Conservation (phyloP, 35 echinoderm and acorn worm species). For the Ophiothrix spiculata region DNA sequence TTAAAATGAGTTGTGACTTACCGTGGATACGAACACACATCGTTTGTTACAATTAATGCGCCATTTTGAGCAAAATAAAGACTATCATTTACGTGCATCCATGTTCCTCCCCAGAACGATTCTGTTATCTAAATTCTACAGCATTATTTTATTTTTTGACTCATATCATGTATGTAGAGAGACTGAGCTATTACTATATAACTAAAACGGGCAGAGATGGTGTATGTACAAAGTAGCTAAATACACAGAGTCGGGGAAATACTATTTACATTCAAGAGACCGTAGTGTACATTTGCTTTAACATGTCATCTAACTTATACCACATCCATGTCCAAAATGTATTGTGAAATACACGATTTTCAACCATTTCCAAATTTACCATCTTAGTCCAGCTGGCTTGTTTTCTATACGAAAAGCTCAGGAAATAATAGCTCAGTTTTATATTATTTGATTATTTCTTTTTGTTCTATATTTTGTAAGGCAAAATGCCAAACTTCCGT, state of each 20-base stretch:
- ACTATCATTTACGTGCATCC: slow-evolving; percentile 7
- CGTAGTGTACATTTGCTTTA: neutral
- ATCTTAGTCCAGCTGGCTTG: neutral
- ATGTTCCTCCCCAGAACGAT: neutral
- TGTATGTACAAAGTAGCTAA: slow-evolving; percentile 13
- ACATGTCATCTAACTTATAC: too few relatives aligned
- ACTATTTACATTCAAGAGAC: neutral
- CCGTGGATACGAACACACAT: too few relatives aligned
- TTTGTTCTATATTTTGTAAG: too few relatives aligned
- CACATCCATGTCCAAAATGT: neutral
- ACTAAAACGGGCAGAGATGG: neutral
- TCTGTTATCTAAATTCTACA: too few relatives aligned
- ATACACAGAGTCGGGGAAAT: neutral
- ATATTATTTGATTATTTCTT: too few relatives aligned
- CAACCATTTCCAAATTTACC: slow-evolving; percentile 5
- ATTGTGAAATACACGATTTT: slow-evolving; percentile 9
- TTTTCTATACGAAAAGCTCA: too few relatives aligned
- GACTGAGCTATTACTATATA: too few relatives aligned
- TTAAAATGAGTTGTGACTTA: too few relatives aligned
- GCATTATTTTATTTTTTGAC: slow-evolving; percentile 8
- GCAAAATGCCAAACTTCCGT: too few relatives aligned
- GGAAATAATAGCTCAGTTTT: too few relatives aligned
- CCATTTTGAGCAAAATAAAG: too few relatives aligned
- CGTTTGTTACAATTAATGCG: too few relatives aligned
- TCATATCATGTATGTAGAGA: slow-evolving; percentile 3